Conservation (phyloP, 2,888 invertebrate species). For the Ormyrus nitidulus region DNA sequence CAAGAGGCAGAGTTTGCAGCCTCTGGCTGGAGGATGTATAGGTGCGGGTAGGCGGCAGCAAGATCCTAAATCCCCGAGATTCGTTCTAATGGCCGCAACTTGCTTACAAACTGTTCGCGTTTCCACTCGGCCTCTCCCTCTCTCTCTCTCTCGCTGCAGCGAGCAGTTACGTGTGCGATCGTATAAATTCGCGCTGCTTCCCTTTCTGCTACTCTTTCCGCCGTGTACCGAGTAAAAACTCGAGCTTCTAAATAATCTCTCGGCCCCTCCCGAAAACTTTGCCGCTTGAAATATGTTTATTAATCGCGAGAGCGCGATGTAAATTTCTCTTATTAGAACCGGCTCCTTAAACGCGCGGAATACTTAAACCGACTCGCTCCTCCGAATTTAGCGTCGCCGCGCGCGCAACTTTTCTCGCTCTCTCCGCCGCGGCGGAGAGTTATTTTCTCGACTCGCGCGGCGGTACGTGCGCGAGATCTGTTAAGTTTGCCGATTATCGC, state of each 20-base stretch:
- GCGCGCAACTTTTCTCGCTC: conserved; percentile 3
- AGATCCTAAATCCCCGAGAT: conserved; percentile 73
- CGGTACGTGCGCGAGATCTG: conserved; percentile 7
- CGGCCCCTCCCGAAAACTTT: conserved; percentile 60
- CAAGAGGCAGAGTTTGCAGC: conserved; percentile 21
- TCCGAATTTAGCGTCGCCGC: background rate
- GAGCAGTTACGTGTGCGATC: conserved; percentile 63
- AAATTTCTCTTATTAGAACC: conserved; percentile 49
- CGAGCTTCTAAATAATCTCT: conserved; percentile 63
- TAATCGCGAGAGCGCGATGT: conserved; percentile 60
- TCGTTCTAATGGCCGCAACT: conserved; percentile 74
- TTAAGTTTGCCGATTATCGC: too few relatives aligned
- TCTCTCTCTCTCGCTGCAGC: conserved; percentile 56
- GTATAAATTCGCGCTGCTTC: conserved; percentile 67
- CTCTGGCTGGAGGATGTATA: conserved; percentile 1
- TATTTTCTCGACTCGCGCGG: conserved; percentile 5
- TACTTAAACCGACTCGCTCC: too few relatives aligned
- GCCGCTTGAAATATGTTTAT: conserved; percentile 65
- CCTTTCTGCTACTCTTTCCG: conserved; percentile 38
- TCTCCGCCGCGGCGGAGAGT: background rate
- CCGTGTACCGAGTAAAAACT: conserved; percentile 60
- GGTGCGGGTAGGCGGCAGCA: conserved; percentile 14
- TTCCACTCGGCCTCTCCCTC: background rate
- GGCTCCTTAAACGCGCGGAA: too few relatives aligned
- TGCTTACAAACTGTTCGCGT: conserved; percentile 73